phyloP scores from a whole-genome alignment of 2,113 vertebrate species.

The Brachypteracias leptosomus region DNA sequence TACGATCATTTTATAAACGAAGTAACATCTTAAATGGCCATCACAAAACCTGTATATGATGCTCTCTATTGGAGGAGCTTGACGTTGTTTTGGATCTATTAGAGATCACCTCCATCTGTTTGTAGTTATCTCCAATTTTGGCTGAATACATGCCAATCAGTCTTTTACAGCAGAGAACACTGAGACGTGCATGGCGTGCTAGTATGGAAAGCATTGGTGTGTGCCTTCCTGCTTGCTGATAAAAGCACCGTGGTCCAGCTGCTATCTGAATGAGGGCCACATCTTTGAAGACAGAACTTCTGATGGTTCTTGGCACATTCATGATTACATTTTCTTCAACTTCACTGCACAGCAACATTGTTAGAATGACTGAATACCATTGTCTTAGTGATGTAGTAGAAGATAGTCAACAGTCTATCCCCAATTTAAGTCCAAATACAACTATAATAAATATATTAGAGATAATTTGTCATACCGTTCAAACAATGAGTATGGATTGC shows the following conservation, averaged over 20 bases:
- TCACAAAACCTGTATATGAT: background rate
- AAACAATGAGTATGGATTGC: background rate
- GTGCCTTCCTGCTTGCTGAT: background rate
- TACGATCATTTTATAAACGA: background rate
- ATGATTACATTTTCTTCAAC: background rate
- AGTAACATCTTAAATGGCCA: background rate
- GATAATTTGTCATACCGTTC: background rate
- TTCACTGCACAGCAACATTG: background rate
- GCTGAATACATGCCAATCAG: background rate
- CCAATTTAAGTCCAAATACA: background rate
- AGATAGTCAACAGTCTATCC: background rate
- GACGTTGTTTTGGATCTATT: background rate
- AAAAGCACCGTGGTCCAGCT: background rate
- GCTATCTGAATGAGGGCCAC: background rate
- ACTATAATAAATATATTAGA: background rate
- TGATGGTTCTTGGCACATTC: background rate
- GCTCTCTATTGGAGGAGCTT: background rate
- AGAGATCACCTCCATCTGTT: background rate
- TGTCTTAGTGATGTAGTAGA: background rate
- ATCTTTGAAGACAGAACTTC: background rate
- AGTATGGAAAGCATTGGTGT: accelerated
- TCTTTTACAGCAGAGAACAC: background rate
- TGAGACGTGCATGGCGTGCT: accelerated
- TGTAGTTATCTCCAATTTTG: background rate
- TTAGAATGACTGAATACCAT: background rate